phyloP scores from a whole-genome alignment of 1,140 invertebrate genomes.

The Drosophila nikananu region DNA sequence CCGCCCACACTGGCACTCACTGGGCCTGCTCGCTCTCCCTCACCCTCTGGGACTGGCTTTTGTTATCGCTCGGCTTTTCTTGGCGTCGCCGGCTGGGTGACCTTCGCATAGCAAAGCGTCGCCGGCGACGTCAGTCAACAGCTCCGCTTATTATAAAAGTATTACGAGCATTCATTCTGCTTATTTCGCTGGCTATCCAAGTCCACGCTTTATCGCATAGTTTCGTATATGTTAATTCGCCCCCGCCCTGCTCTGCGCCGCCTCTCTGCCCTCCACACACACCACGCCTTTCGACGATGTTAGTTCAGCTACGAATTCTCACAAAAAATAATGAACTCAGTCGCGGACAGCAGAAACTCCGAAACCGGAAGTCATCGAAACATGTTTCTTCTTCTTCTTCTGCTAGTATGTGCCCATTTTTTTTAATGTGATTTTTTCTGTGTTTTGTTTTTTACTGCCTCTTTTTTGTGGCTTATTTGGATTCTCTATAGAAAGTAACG shows the following conservation, averaged over 20 bases:
- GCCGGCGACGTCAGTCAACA: slow-evolving; percentile 48
- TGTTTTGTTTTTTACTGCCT: background rate
- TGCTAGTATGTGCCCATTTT: slow-evolving; percentile 21
- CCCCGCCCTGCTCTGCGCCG: background rate
- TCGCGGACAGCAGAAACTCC: slow-evolving; percentile 33
- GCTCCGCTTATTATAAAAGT: slow-evolving; percentile 75
- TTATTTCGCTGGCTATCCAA: slow-evolving; percentile 66
- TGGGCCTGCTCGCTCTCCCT: background rate
- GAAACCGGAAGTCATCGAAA: slow-evolving; percentile 56
- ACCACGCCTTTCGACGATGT: background rate
- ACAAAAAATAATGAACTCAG: slow-evolving; percentile 32
- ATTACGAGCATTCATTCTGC: slow-evolving; percentile 59
- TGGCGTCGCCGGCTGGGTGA: slow-evolving; percentile 51
- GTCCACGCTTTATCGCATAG: slow-evolving; percentile 81
- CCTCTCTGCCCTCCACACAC: background rate
- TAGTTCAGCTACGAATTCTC: slow-evolving; percentile 18
- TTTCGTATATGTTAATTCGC: slow-evolving; percentile 72
- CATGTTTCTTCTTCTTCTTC: slow-evolving; percentile 43
- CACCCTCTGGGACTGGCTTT: slow-evolving; percentile 18
- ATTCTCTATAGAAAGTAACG: slow-evolving; percentile 23
- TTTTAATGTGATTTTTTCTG: background rate
- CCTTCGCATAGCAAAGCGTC: slow-evolving; percentile 82
- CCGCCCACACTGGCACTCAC: slow-evolving; percentile 4
- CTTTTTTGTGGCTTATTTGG: slow-evolving; percentile 5
- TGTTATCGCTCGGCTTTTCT: slow-evolving; percentile 43